Evolutionary conservation across 2,113 vertebrate species (phyloP).

Genomic region (Lathamus discolor): DNA sequence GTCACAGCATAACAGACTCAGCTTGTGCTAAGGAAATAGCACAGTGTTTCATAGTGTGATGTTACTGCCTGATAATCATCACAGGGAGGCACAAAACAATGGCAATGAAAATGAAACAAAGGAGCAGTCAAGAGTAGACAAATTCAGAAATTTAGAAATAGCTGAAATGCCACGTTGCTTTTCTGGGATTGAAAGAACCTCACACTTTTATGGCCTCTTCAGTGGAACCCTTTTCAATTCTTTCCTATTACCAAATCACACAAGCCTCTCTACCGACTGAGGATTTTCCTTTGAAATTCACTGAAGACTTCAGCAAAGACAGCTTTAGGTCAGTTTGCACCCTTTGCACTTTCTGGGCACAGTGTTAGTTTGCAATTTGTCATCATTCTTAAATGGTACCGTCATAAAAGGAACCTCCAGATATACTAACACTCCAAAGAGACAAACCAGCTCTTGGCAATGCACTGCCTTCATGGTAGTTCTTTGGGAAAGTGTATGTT

Average conservation of each 20-base stretch:
- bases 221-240: background rate
- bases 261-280: background rate
- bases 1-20: slow-evolving; percentile 7
- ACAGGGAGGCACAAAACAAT: background rate
- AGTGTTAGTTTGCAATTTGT: background rate
- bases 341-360: background rate
- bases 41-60: background rate
- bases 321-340: background rate
- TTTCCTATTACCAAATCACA: background rate
- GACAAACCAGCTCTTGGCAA: background rate
- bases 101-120: background rate
- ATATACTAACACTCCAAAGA: background rate
- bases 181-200: background rate
- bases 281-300: background rate
- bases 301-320: background rate
- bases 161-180: background rate
- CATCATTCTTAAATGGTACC: background rate
- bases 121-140: background rate
- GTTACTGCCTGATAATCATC: background rate
- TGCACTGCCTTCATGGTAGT: background rate
- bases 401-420: background rate
- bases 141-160: background rate
- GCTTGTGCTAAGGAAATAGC: background rate
- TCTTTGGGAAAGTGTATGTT: background rate
- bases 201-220: background rate